phyloP scores from a whole-genome alignment of 1,140 invertebrate genomes.

The Platyscapa corneri region DNA sequence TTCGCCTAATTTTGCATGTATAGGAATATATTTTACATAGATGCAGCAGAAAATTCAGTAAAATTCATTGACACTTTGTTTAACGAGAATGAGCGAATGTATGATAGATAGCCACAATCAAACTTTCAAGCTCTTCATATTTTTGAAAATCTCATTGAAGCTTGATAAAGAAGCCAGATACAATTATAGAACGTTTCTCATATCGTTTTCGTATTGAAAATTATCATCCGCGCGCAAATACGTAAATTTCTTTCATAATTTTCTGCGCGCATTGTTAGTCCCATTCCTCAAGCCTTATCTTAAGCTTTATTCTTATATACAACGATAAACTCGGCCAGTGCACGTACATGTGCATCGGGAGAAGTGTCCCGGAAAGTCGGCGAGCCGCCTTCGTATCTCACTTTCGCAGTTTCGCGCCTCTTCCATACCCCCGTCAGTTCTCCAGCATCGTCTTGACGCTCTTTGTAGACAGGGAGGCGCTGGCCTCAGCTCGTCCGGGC shows the following conservation, averaged over 20 bases:
- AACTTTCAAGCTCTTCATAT: background rate
- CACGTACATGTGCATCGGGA: background rate
- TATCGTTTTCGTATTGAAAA: no score
- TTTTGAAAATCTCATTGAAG: no score
- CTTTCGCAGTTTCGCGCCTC: constrained; percentile 34
- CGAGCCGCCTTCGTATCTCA: constrained; percentile 27
- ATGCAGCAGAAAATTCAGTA: background rate
- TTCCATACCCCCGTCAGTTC: background rate
- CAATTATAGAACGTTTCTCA: no score
- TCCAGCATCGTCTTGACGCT: background rate
- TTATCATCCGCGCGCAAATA: no score
- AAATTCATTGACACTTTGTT: background rate
- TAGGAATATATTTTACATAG: no score
- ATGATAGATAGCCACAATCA: no score
- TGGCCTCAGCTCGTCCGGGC: background rate
- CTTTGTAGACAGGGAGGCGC: constrained; percentile 32
- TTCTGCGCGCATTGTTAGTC: background rate
- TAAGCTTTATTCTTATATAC: background rate
- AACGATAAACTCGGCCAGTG: background rate
- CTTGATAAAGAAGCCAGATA: no score
- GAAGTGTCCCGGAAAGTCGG: background rate
- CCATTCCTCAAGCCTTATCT: background rate
- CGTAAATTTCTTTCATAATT: background rate
- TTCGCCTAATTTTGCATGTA: background rate
- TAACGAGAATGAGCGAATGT: no score